phyloP scores from a whole-genome alignment of 2,113 vertebrate species.

The Callithrix jacchus region DNA sequence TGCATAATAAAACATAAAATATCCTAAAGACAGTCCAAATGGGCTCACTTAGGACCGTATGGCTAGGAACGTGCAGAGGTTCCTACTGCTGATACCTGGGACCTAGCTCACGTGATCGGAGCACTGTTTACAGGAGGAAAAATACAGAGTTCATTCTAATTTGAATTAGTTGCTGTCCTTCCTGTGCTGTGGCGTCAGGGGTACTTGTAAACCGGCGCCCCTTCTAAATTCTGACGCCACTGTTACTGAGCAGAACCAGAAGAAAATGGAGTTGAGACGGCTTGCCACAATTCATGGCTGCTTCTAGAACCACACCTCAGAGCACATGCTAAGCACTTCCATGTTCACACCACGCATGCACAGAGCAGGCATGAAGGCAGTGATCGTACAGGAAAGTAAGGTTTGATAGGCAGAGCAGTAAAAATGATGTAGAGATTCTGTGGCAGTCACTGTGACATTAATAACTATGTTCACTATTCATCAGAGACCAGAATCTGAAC shows the following conservation, averaged over 20 bases:
- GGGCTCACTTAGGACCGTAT: background rate
- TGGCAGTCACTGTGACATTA: conserved; percentile 43
- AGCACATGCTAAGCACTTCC: background rate
- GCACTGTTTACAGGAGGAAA: background rate
- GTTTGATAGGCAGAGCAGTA: background rate
- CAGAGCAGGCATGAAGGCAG: background rate
- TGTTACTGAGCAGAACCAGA: background rate
- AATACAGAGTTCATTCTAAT: background rate
- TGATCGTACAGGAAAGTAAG: background rate
- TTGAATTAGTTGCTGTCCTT: background rate
- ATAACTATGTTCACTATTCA: conserved; percentile 38
- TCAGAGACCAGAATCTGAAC: conserved; percentile 25
- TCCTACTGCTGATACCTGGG: background rate
- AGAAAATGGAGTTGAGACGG: background rate
- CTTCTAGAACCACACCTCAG: background rate
- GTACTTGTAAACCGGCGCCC: too few relatives aligned
- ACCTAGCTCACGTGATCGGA: background rate
- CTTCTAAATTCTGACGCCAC: background rate
- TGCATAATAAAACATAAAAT: background rate
- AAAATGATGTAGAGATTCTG: background rate
- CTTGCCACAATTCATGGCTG: background rate
- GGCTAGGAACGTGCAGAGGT: background rate
- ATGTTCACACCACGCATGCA: background rate
- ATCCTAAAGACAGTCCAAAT: background rate
- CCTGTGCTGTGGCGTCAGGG: background rate